These are phyloP conservation scores for Scaptomyza cyrtandrae DNA, from an alignment of 2,888 invertebrate species.

Conservation along the genomic window DNA sequence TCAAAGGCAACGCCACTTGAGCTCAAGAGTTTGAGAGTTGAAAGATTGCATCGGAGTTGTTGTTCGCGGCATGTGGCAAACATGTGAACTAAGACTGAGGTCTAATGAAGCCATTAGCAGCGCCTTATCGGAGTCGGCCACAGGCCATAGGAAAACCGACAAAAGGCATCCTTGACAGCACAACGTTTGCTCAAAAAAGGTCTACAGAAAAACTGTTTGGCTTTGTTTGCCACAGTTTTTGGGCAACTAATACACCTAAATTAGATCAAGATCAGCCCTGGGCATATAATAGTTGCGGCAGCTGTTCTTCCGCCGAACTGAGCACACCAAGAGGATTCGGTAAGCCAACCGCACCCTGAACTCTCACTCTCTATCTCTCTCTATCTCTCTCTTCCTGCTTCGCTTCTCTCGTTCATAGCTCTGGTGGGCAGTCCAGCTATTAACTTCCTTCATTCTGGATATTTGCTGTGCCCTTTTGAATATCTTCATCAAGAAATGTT, in stretches of 20 bases:
- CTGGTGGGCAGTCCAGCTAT: conserved; percentile 55
- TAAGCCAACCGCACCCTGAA: conserved; percentile 26
- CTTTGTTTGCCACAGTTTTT: conserved; percentile 67
- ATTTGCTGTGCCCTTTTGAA: conserved; percentile 27
- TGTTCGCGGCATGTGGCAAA: conserved; percentile 69
- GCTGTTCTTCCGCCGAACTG: conserved; percentile 63
- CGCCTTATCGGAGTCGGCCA: conserved; percentile 61
- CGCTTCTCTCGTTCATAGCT: conserved; percentile 43
- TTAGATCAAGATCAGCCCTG: conserved; percentile 74
- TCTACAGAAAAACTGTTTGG: conserved; percentile 28
- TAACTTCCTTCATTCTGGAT: conserved; percentile 66
- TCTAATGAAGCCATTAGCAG: conserved; percentile 77
- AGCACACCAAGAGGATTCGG: conserved; percentile 56
- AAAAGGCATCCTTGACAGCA: conserved; percentile 50
- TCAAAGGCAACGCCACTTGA: conserved; percentile 68
- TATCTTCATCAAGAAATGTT: conserved; percentile 49
- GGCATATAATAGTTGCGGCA: conserved; percentile 59
- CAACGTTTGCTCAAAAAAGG: conserved; percentile 26
- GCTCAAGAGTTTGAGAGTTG: conserved; percentile 23
- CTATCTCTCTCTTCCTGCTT: not conserved
- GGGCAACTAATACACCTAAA: conserved; percentile 79
- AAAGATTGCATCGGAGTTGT: conserved; percentile 45
- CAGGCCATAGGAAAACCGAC: conserved; percentile 50
- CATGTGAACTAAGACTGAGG: conserved; percentile 58
- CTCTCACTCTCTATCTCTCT: not conserved